Evolutionary conservation across 2,888 invertebrate species (phyloP).

Genomic region (Eupithecia dodoneata): DNA sequence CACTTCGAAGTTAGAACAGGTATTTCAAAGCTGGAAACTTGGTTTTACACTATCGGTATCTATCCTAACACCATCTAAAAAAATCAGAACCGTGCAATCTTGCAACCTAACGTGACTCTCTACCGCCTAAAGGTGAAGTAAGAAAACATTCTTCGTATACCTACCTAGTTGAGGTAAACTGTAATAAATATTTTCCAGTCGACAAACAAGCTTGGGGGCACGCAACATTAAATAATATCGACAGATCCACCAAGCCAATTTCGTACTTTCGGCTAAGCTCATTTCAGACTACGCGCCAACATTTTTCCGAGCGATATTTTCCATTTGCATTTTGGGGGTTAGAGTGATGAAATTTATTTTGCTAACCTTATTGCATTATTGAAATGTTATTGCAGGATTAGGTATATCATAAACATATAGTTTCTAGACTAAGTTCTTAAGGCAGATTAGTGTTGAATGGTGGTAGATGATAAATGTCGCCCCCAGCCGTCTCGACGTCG

Average conservation of each 20-base stretch:
- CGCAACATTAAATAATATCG: constrained; percentile 80
- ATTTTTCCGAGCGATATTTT: constrained; percentile 72
- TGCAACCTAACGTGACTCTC: too few species aligned
- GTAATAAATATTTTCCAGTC: constrained; percentile 77
- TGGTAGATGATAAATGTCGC: constrained; percentile 31
- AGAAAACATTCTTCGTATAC: constrained; percentile 48
- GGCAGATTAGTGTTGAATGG: constrained; percentile 21
- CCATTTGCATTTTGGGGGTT: constrained; percentile 71
- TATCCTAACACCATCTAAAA: too few species aligned
- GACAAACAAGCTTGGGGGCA: constrained; percentile 71
- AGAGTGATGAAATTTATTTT: constrained; percentile 62
- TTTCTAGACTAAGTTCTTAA: background rate
- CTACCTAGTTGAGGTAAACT: constrained; percentile 57
- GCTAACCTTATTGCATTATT: constrained; percentile 43
- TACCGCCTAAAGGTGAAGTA: constrained; percentile 44
- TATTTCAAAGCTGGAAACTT: too few species aligned
- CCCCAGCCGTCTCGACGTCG: constrained; percentile 11
- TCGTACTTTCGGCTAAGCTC: constrained; percentile 75
- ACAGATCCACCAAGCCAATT: constrained; percentile 78
- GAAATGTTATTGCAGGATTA: constrained; percentile 13
- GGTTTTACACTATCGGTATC: too few species aligned
- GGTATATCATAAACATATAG: constrained; percentile 1
- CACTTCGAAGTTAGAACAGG: too few species aligned
- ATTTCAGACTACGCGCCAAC: constrained; percentile 74
- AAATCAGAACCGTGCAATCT: too few species aligned